phyloP scores from a whole-genome alignment of 2,888 invertebrate species.

The Pandemis heparana region DNA sequence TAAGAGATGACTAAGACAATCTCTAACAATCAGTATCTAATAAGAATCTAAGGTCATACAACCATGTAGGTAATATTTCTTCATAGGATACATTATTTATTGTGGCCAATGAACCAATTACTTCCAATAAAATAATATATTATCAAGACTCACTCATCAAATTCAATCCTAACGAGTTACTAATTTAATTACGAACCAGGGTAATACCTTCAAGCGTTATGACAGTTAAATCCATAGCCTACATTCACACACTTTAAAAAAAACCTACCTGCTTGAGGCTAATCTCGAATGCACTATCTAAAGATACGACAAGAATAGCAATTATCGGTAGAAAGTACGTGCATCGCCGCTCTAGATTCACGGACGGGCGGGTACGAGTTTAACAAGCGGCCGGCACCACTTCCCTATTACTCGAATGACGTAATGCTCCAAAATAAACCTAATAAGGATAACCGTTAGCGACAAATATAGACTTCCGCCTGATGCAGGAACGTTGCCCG shows the following conservation, averaged over 20 bases:
- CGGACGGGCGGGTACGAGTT: constrained; percentile 54
- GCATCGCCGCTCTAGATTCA: constrained; percentile 58
- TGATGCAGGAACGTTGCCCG: constrained; percentile 42
- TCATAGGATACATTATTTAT: no score
- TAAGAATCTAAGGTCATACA: no score
- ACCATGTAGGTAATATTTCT: no score
- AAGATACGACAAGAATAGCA: constrained; percentile 44
- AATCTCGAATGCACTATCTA: constrained; percentile 38
- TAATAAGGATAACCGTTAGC: constrained; percentile 71
- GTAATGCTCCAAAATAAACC: constrained; percentile 85
- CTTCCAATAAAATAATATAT: no score
- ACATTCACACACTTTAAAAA: not conserved
- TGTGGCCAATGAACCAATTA: no score
- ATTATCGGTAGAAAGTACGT: constrained; percentile 44
- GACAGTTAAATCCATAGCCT: not conserved
- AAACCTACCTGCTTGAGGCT: constrained; percentile 24
- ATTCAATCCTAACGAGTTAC: no score
- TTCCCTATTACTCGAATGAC: constrained; percentile 72
- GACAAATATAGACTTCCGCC: constrained; percentile 61
- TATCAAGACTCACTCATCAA: no score
- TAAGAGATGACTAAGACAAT: no score
- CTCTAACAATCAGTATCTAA: no score
- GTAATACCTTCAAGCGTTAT: not conserved
- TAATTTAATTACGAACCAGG: not conserved
- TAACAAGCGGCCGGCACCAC: constrained; percentile 46